Percentiles rank a stretch among this genome's conserved stretches.
phyloP scores from a whole-genome alignment of 2,888 invertebrate species.

The Tricholauxania praeusta region DNA sequence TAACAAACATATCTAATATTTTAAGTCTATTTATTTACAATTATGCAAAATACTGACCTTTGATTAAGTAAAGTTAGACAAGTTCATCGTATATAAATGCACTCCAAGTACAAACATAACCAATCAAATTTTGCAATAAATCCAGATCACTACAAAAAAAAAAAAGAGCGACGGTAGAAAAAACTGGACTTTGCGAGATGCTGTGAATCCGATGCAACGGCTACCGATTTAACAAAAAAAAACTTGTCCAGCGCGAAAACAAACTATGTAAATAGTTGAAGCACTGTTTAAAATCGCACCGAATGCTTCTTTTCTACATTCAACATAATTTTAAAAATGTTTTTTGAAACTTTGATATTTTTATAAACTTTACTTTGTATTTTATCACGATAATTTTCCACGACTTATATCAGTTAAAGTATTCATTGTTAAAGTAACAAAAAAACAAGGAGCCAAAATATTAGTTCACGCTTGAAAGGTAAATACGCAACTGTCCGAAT shows the following conservation, averaged over 20 bases:
- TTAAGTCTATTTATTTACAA: too few relatives aligned
- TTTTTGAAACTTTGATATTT: background rate
- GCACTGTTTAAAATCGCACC: background rate
- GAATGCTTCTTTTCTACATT: constrained; percentile 1
- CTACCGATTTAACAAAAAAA: background rate
- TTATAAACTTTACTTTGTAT: background rate
- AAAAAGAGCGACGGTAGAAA: too few relatives aligned
- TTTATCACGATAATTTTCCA: too few relatives aligned
- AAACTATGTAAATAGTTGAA: background rate
- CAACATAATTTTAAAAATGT: background rate
- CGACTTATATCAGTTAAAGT: background rate
- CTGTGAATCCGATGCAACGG: too few relatives aligned
- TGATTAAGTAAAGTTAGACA: too few relatives aligned
- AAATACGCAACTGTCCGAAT: constrained; percentile 17
- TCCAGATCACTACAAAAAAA: too few relatives aligned
- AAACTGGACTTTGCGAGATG: too few relatives aligned
- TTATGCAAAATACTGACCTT: too few relatives aligned
- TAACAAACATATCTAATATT: too few relatives aligned
- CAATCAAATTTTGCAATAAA: too few relatives aligned
- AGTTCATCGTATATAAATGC: too few relatives aligned
- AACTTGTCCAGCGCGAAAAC: constrained; percentile 14
- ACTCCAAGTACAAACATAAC: too few relatives aligned
- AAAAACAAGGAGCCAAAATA: background rate
- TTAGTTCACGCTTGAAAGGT: background rate
- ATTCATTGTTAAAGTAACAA: background rate